Base-by-base conservation (phyloP, 2,113 vertebrate genomes). In the Xenopus tropicalis region DNA sequence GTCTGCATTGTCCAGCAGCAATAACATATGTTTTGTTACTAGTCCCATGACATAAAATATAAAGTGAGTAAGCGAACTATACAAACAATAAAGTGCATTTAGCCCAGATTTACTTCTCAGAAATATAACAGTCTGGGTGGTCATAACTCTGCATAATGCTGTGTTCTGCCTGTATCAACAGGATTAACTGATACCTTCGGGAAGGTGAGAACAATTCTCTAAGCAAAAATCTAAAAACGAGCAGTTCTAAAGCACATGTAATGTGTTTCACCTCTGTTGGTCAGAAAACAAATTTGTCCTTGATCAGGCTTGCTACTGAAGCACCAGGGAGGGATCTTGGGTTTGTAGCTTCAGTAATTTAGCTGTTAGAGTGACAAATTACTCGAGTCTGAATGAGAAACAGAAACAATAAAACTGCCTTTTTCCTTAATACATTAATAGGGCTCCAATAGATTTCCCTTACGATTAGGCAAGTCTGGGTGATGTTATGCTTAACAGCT, bases 1-100 rank as follows among this genome's bases (percentile, higher is more conserved):
- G 72, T 43, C 66, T 75, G 14, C 58, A 75, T 75, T 75, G 72
- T 75, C 72, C 72, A 69, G 57, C 66, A 69, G 72, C 65, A 68
- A 69, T 75, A 75, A 75, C 66, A 75, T 69, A 75, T 75, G 66
- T 75, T 69, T 74, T 75, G 46, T 66, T 75, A 44, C 67, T 54
- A 62, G 72, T 75, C 72, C 72, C 72, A 57, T 54, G 72, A 75
- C 66, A 75, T 69, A 69, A 68, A 68, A 61, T 75, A 75, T 68
- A 69, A 75, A 75, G 66, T 62, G 54, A 75, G 66, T 58, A 69
- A 69, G 72, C 65, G 66, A 75, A 69, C 56, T 75, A 68, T 21
- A 62, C 72, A 75, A 75, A 75, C 72, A 75, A 75, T 75, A 75
- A 75, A 75, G 66, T 75, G 72, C 72, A 62, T 75, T 75, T 75